Evolutionary conservation across 2,888 invertebrate species (phyloP), one percentile per base, ranked within the genome.

Genomic region (Eupithecia vulgata): DNA sequence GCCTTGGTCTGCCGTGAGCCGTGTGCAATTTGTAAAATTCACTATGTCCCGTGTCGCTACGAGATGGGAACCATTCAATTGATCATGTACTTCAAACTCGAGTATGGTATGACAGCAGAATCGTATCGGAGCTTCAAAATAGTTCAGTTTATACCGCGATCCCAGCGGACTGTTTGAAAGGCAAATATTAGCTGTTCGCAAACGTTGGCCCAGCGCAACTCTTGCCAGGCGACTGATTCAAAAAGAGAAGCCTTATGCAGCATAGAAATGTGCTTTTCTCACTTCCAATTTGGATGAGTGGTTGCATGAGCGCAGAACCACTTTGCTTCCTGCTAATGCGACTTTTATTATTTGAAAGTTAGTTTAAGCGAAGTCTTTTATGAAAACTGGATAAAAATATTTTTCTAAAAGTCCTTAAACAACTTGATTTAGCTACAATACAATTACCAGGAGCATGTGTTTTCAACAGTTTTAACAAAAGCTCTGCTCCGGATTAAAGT

Each of bases 141-240:
- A 12, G 37, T 52, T 30, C 30, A 37, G 34, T 34, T 45, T 21
- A 48, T 73, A 67, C 68, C 42, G 68, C 68, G 62, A 69, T 65
- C 70, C 61, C 67, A 45, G 13, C 68, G 64, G 61, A 66, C 74
- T 75, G 73, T 78, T 72, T 76, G 76, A 30, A 68, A 45, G 61
- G 59, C 75, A 76, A 76, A 76, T 73, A 74, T 79, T 78, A 72
- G 78, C 61, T 62, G 57, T 57, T 62, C 57, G 68, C 75, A 57
- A 75, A 78, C 75, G 68, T 76, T 65, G 68, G 66, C 69, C 66
- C 72, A 57, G 70, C 40, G 71, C 68, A 45, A 71, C 75, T 72
- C 30, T 70, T 72, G 68, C 68, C 77, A 59, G 71, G 65, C 48
- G 68, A 67, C 68, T 67, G 70, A 30, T 65, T 73, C 12, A 57